phyloP scores from a whole-genome alignment of 2,888 invertebrate genomes.

The Ennomos quercinarius region DNA sequence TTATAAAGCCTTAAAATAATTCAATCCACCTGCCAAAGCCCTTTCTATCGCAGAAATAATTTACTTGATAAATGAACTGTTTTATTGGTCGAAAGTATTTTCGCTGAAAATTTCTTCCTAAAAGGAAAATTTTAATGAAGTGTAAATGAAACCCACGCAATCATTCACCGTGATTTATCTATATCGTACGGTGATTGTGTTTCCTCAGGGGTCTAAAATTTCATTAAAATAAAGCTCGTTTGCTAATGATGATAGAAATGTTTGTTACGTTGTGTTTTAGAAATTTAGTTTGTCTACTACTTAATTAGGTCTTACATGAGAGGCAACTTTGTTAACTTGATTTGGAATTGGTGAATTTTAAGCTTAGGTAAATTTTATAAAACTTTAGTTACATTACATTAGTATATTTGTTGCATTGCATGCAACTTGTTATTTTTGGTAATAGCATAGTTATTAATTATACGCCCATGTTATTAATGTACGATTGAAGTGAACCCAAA shows the following conservation, averaged over 20 bases:
- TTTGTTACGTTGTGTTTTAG: too few relatives aligned
- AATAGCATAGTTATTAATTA: too few relatives aligned
- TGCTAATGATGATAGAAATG: background rate
- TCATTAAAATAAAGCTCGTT: conserved; percentile 5
- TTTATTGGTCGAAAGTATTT: conserved; percentile 18
- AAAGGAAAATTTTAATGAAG: conserved; percentile 34
- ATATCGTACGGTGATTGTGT: conserved; percentile 9
- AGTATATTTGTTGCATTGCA: too few relatives aligned
- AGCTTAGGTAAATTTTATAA: too few relatives aligned
- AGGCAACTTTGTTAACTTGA: too few relatives aligned
- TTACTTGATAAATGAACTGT: conserved; percentile 29
- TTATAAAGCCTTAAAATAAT: background rate
- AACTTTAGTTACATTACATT: too few relatives aligned
- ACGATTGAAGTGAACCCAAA: too few relatives aligned
- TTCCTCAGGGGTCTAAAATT: conserved; percentile 1
- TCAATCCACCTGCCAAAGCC: conserved; percentile 7
- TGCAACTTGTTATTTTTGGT: too few relatives aligned
- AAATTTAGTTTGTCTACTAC: too few relatives aligned
- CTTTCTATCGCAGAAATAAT: conserved; percentile 3
- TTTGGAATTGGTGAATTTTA: too few relatives aligned
- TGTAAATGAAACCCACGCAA: conserved; percentile 31
- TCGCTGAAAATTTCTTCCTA: conserved; percentile 19
- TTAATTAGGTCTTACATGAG: too few relatives aligned
- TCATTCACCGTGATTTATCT: conserved; percentile 35
- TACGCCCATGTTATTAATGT: too few relatives aligned